Evolutionary conservation across 2,113 vertebrate species (phyloP), one percentile per base, ranked within the genome.

Genomic region (Polyodon spathula): DNA sequence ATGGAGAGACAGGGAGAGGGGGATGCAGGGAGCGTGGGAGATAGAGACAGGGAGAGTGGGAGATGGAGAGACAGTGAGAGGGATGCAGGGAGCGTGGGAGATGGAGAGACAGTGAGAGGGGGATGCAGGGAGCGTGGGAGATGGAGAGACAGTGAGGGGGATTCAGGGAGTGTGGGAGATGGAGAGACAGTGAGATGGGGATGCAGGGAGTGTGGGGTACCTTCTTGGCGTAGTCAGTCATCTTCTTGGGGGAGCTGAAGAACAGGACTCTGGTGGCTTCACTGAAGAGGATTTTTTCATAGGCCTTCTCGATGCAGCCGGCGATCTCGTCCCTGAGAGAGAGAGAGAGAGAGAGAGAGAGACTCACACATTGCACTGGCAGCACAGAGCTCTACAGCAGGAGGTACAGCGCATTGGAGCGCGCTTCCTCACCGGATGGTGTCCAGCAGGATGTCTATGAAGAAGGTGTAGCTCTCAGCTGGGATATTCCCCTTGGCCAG

Each of bases 401-500:
- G 11, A 1, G 11, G n/a, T 50, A n/a, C n/a, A n/a, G n/a, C n/a
- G n/a, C n/a, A n/a, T n/a, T n/a, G n/a, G n/a, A n/a, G n/a, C n/a
- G n/a, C n/a, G n/a, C n/a, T n/a, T n/a, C n/a, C 82, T 62, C 58
- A 97, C 94, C 94, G 85, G 74, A 97, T 97, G 12, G 94, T 97
- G 68, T 97, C 93, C 2, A 97, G 86, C 54, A 97, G 76, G 76
- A 96, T 97, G 75, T 97, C 94, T 17, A 97, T 97, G 77, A 97
- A 97, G 80, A 96, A 97, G 6, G 89, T 95, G 64, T 96, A 97
- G 66, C 93, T 96, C 74, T 96, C 93, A 0, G 94, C 94, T 0
- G 94, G 94, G 70, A 97, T 97, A 77, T 97, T 97, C 6, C 94
- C 94, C 73, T 97, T 97, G 40, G 94, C 94, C 59, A 97, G 86